Conservation (phyloP, 2,113 vertebrate genomes). For the Coptodon rendalli region DNA sequence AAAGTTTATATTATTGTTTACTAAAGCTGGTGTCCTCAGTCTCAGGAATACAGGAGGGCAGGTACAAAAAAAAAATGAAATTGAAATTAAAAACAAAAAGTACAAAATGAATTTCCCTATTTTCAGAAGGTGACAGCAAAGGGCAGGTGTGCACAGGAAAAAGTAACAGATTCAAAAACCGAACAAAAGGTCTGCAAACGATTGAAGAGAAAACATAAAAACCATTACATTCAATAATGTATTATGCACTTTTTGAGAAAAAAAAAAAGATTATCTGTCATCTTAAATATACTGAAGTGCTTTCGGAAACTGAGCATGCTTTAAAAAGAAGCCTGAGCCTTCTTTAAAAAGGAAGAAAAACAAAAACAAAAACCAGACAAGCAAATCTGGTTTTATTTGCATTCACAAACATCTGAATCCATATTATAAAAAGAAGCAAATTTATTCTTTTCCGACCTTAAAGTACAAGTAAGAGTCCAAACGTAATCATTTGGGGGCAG, state of each 20-base stretch:
- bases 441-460: constrained; percentile 55
- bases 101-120: constrained; percentile 70
- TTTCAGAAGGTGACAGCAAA: constrained; percentile 63
- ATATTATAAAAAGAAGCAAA: constrained; percentile 44
- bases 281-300: constrained; percentile 51
- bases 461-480: constrained; percentile 53
- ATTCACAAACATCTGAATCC: constrained; percentile 50
- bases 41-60: constrained; percentile 56
- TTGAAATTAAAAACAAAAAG: constrained; percentile 55
- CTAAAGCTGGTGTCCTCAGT: constrained; percentile 76
- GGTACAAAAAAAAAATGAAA: constrained; percentile 52
- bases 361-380: constrained; percentile 27
- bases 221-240: constrained; percentile 75
- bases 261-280: constrained; percentile 61
- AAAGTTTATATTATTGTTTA: constrained; percentile 75
- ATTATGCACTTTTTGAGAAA: constrained; percentile 46
- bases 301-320: constrained; percentile 19
- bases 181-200: constrained; percentile 43
- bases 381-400: constrained; percentile 36
- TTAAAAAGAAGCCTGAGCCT: constrained; percentile 3
- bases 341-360: constrained; percentile 37
- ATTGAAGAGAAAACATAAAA: constrained; percentile 60
- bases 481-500: constrained; percentile 61
- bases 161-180: constrained; percentile 55
- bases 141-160: constrained; percentile 63